A percentile compares a stretch with the other conserved stretches of the same genome.
Conservation (phyloP, 2,797 vertebrate genomes). For the Naso thynnoides region DNA sequence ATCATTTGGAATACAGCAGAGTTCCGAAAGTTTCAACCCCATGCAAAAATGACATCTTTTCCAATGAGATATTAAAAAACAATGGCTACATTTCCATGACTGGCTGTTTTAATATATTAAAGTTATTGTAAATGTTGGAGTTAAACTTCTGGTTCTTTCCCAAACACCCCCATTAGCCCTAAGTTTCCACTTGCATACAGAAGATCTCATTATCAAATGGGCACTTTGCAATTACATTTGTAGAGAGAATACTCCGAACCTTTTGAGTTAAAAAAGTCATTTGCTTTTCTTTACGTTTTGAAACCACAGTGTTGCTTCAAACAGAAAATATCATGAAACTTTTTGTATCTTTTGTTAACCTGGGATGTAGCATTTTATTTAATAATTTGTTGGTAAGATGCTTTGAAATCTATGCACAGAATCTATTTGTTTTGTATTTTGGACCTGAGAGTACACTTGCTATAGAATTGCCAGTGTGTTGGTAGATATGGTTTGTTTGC, state of each 20-base stretch:
- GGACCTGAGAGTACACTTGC: no score
- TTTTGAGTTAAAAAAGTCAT: neutral
- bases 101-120: neutral
- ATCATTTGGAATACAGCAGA: neutral
- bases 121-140: neutral
- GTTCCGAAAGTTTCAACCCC: neutral
- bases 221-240: neutral
- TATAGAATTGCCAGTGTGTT: no score
- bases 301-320: neutral
- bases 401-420: neutral
- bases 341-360: neutral
- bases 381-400: neutral
- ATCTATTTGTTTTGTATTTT: neutral
- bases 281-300: neutral
- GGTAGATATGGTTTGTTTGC: no score
- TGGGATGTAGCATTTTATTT: neutral
- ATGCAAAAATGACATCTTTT: neutral
- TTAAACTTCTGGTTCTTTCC: neutral
- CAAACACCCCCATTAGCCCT: no score
- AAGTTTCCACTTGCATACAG: neutral
- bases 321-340: neutral
- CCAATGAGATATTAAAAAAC: neutral
- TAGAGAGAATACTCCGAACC: no score
- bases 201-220: neutral
- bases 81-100: neutral